Evolutionary conservation across 2,113 vertebrate genomes (phyloP).

Genomic region (Malurus cyaneus): DNA sequence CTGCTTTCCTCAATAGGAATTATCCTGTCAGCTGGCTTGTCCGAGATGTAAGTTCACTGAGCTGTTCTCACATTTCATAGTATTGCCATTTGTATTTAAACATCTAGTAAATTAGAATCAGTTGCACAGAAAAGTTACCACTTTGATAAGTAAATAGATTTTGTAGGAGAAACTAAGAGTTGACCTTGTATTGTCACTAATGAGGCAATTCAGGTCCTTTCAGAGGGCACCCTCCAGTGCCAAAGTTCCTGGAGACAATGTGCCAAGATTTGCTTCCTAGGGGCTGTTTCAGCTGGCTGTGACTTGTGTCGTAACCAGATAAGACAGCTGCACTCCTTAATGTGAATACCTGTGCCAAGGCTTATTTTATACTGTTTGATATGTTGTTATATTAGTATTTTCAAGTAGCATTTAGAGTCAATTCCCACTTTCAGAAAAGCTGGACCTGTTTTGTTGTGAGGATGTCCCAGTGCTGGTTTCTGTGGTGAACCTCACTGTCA

Average conservation of each 20-base stretch:
- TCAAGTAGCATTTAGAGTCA: neutral
- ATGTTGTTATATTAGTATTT: neutral
- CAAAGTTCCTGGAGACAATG: neutral
- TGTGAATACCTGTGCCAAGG: too few relatives aligned
- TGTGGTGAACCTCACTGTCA: neutral
- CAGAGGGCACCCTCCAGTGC: accelerated
- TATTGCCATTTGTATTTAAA: neutral
- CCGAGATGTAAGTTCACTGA: constrained; percentile 78
- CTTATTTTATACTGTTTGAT: neutral
- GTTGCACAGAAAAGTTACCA: neutral
- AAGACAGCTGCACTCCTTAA: neutral
- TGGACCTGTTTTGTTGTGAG: neutral
- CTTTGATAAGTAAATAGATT: neutral
- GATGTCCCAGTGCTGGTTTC: neutral
- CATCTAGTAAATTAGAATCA: neutral
- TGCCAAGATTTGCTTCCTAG: neutral
- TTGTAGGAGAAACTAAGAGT: neutral
- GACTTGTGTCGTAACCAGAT: neutral
- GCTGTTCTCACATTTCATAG: neutral
- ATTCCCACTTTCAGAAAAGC: neutral
- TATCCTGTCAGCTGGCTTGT: constrained; percentile 89
- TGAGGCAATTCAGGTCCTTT: neutral
- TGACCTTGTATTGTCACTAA: accelerated
- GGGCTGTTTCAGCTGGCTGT: neutral
- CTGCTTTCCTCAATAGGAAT: constrained; percentile 79